A percentile compares a stretch with the other conserved stretches of the same genome.
Evolutionary conservation across 2,888 invertebrate genomes (phyloP).

Genomic region (Ornithoptera alexandrae): DNA sequence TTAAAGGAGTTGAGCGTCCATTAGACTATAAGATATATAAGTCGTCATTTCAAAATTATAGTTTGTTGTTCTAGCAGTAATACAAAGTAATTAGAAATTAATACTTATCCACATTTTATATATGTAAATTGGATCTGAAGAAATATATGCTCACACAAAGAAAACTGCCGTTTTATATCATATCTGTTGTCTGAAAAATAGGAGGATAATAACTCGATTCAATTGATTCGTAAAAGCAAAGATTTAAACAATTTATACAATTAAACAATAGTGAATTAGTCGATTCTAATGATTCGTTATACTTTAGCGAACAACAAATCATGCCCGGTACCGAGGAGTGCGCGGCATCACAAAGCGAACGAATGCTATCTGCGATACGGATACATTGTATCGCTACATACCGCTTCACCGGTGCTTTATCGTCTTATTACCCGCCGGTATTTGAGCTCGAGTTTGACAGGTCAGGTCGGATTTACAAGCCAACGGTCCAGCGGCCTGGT

Average conservation of each 20-base stretch:
- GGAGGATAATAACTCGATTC: too few relatives aligned
- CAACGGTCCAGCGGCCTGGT: slow-evolving; percentile 12
- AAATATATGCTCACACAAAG: too few relatives aligned
- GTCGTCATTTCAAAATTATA: too few relatives aligned
- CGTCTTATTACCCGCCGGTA: slow-evolving; percentile 28
- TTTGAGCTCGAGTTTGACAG: slow-evolving; percentile 29
- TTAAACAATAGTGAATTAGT: slow-evolving; percentile 15
- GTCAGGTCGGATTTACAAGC: slow-evolving; percentile 26
- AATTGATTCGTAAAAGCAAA: not conserved
- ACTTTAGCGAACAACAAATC: slow-evolving; percentile 37
- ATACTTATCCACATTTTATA: too few relatives aligned
- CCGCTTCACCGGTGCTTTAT: slow-evolving; percentile 25
- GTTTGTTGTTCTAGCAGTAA: too few relatives aligned
- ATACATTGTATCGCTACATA: slow-evolving; percentile 30
- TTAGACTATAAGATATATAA: too few relatives aligned
- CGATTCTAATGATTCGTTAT: slow-evolving; percentile 38
- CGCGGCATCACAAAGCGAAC: slow-evolving; percentile 37
- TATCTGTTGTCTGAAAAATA: too few relatives aligned
- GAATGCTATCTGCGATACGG: slow-evolving; percentile 23
- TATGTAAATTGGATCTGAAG: too few relatives aligned
- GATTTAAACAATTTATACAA: not conserved
- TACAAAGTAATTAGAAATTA: too few relatives aligned
- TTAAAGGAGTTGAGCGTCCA: too few relatives aligned
- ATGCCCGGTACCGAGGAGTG: slow-evolving; percentile 36
- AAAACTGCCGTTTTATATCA: too few relatives aligned